Evolutionary conservation across 2,797 vertebrate genomes (phyloP).

Genomic region (Sciaenops ocellatus): DNA sequence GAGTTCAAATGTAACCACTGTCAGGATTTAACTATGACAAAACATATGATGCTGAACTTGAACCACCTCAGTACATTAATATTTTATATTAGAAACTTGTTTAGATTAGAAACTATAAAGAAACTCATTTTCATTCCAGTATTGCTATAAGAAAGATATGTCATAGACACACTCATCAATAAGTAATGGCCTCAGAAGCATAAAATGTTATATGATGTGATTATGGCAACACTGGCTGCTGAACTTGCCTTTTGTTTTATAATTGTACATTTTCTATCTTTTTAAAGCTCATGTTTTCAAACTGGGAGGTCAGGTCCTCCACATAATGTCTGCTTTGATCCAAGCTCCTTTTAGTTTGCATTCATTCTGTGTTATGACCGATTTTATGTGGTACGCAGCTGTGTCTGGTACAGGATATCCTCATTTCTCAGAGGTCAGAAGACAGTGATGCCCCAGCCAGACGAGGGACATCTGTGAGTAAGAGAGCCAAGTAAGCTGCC

Average conservation of each 20-base stretch:
- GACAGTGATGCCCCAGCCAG: conserved; percentile 13
- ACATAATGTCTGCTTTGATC: neutral
- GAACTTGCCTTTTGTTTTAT: neutral
- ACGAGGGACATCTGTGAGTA: conserved; percentile 19
- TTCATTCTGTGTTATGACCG: neutral
- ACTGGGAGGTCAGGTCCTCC: neutral
- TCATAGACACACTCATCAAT: neutral
- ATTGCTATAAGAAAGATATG: neutral
- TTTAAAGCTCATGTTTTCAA: neutral
- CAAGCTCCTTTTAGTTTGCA: neutral
- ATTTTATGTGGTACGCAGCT: conserved; percentile 39
- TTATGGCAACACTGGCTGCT: neutral
- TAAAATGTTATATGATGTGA: neutral
- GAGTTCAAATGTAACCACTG: neutral
- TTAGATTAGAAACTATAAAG: neutral
- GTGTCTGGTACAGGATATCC: conserved; percentile 66
- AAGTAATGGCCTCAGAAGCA: no score
- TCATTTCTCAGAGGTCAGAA: conserved; percentile 46
- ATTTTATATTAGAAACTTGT: neutral
- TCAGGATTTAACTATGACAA: neutral
- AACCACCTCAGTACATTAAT: accelerated
- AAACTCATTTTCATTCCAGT: no score
- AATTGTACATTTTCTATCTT: neutral
- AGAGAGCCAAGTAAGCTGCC: conserved; percentile 10
- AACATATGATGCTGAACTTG: neutral